Evolutionary conservation across 1,140 invertebrate genomes (phyloP), one percentile per base, ranked within the genome.

Genomic region (Trichonephila clavata): DNA sequence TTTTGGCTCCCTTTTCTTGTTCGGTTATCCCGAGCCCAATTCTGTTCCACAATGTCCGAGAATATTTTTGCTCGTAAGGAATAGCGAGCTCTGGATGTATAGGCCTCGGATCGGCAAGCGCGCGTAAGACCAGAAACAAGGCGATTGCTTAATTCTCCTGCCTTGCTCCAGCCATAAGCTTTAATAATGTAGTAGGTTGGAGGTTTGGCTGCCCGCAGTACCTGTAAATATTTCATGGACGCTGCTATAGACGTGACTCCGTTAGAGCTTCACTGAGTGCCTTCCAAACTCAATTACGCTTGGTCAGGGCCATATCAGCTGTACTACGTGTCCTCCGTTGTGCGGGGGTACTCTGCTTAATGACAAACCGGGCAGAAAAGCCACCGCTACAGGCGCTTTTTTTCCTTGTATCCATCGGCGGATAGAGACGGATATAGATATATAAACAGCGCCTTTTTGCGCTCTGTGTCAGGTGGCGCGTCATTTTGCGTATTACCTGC

Each of bases 141-240:
- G 60, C 81, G 32, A 71, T 86, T 86, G 81, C 83, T 86, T 86
- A 92, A 92, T 92, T 24, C 77, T 60, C 81, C n/a, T 61, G 83
- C 90, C 61, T 57, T 65, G 81, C 81, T 71, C 83, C 81, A 57
- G 86, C 83, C 68, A 93, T 93, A 87, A 93, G 92, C 92, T 87
- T 93, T 87, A 93, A 93, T 93, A 93, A 93, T 93, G 84, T 80
- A 93, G 91, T 50, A 92, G 81, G 24, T 50, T 59, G 81, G 91
- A 86, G 91, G 61, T 92, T 84, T 92, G 60, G 90, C 80, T 84
- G 24, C 81, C 63, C 81, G 83, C 91, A 87, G 68, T 88, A 93
- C 65, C 86, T 93, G 84, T 93, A 93, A 93, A 93, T 93, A 93
- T 93, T 93, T 93, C 92, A 93, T 93, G 92, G 84, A 93, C 27